Percentiles rank a stretch among this genome's conserved stretches.
Evolutionary conservation across 2,113 vertebrate genomes (phyloP).

Genomic region (Sphyrna mokarran): DNA sequence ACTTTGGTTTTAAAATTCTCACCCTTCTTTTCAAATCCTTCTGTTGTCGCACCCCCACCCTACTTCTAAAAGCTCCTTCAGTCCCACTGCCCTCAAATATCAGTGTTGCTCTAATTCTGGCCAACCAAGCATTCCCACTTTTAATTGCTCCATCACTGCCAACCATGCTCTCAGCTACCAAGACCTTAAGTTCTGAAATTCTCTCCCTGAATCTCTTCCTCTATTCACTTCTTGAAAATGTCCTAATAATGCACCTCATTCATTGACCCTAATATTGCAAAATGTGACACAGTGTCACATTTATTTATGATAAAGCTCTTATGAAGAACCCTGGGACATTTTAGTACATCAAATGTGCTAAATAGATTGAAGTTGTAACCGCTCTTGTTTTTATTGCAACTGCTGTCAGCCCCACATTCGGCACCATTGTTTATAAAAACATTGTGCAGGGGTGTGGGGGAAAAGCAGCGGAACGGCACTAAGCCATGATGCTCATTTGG

Average conservation of each 20-base stretch:
- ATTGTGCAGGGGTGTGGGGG: too few species aligned
- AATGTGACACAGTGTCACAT: neutral
- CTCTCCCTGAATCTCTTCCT: neutral
- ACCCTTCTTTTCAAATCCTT: neutral
- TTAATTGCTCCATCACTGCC: neutral
- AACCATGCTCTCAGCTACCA: too few species aligned
- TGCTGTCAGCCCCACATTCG: neutral
- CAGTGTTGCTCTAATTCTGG: too few species aligned
- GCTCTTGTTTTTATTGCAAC: neutral
- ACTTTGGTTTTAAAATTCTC: neutral
- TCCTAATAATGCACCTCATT: neutral
- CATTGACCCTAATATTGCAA: neutral
- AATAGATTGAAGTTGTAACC: neutral
- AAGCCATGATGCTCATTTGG: too few species aligned
- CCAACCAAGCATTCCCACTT: neutral
- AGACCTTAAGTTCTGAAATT: neutral
- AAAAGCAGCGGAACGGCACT: too few species aligned
- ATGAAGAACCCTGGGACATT: neutral
- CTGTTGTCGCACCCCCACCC: too few species aligned
- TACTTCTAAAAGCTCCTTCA: neutral
- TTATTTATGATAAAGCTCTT: neutral
- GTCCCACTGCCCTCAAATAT: neutral
- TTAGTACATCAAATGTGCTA: neutral
- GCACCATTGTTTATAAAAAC: too few species aligned
- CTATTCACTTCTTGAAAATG: neutral